phyloP scores from a whole-genome alignment of 2,797 vertebrate species.

The Valencia hispanica region DNA sequence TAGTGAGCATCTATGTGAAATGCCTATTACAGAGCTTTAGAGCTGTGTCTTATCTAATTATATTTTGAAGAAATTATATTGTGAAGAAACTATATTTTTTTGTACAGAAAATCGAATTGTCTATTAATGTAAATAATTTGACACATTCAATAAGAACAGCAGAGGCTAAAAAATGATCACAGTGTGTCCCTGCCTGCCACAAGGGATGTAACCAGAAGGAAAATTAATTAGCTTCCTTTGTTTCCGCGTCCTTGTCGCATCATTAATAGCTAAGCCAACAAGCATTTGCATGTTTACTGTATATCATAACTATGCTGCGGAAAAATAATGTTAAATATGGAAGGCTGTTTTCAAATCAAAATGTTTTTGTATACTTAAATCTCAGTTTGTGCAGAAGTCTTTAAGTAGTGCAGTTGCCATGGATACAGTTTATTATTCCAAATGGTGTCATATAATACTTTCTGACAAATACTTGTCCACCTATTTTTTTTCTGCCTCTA shows the following conservation, averaged over 20 bases:
- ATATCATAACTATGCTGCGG: background rate
- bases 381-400: background rate
- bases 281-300: too few species aligned
- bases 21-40: too few species aligned
- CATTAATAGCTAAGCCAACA: background rate
- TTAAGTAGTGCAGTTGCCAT: constrained; percentile 18
- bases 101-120: background rate
- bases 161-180: background rate
- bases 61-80: background rate
- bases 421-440: constrained; percentile 19
- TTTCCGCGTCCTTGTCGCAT: background rate
- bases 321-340: background rate
- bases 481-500: background rate
- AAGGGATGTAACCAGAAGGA: background rate
- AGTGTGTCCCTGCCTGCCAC: background rate
- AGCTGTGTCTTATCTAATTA: background rate
- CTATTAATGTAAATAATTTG: background rate
- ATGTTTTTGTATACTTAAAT: background rate
- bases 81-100: background rate
- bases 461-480: background rate
- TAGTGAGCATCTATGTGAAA: too few species aligned
- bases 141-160: background rate
- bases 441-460: background rate
- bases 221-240: background rate
- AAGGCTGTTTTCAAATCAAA: background rate